phyloP scores from a whole-genome alignment of 2,888 invertebrate species.

The Bedellia somnulentella region DNA sequence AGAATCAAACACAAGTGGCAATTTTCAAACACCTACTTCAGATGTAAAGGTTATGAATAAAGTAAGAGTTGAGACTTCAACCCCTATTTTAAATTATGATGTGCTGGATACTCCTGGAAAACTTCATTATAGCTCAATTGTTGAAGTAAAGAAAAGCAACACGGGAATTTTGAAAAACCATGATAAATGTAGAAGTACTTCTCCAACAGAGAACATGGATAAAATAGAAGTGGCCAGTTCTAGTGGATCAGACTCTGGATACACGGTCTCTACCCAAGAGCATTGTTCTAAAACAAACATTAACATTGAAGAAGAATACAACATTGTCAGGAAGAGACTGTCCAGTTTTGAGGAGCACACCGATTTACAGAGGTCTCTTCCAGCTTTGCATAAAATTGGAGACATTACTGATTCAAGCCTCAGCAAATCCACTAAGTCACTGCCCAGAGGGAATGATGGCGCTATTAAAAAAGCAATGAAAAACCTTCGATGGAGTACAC shows the following conservation, averaged over 20 bases:
- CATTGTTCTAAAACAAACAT: no score
- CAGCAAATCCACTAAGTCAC: no score
- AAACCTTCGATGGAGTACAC: constrained; percentile 32
- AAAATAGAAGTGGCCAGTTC: constrained; percentile 22
- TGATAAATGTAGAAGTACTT: constrained; percentile 6
- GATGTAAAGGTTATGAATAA: constrained; percentile 11
- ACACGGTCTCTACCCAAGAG: constrained; percentile 27
- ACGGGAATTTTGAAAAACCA: constrained; percentile 13
- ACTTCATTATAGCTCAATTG: constrained; percentile 5
- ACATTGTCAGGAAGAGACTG: no score
- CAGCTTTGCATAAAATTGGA: no score
- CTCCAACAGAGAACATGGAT: constrained; percentile 12
- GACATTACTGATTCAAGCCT: no score
- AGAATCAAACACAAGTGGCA: no score
- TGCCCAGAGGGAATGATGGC: background rate
- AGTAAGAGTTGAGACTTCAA: constrained; percentile 22
- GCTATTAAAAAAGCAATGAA: constrained; percentile 12
- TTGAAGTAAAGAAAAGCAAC: constrained; percentile 9
- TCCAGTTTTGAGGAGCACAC: no score
- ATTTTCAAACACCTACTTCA: background rate
- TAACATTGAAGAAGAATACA: no score
- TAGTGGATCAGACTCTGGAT: constrained; percentile 30
- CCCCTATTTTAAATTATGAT: constrained; percentile 16
- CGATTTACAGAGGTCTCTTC: constrained; percentile 1
- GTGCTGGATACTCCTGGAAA: background rate